Conservation (phyloP, 2,888 invertebrate species). For the Hyposoter dolosus region DNA sequence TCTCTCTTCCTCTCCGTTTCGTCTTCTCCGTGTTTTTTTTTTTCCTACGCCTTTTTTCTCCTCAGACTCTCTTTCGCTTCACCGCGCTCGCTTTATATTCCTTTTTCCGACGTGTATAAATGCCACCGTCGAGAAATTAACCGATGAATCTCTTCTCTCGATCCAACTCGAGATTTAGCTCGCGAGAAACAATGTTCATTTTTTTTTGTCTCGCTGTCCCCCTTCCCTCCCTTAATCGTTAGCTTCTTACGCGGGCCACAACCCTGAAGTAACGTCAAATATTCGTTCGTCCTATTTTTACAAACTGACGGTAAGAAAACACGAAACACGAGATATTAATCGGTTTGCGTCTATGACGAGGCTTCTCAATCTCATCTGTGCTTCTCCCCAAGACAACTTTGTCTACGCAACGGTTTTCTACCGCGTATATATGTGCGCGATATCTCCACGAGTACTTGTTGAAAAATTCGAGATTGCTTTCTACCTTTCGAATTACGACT, state of each 20-base stretch:
- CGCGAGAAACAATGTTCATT: conserved; percentile 20
- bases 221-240: background rate
- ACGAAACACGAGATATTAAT: background rate
- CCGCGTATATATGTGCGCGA: background rate
- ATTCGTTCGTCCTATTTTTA: conserved; percentile 10
- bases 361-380: background rate
- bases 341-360: background rate
- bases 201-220: conserved; percentile 10
- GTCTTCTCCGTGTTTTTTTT: conserved; percentile 30
- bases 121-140: conserved; percentile 60
- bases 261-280: background rate
- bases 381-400: background rate
- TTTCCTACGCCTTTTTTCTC: conserved; percentile 27
- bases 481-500: background rate
- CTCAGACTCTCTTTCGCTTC: conserved; percentile 58
- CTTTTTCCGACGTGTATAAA: conserved; percentile 54
- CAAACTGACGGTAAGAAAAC: background rate
- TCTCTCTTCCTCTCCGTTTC: conserved; percentile 39
- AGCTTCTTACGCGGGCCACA: background rate
- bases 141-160: conserved; percentile 58
- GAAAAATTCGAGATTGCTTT: conserved; percentile 26
- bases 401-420: background rate
- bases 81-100: conserved; percentile 59
- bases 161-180: conserved; percentile 36
- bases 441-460: background rate